Percentiles rank a stretch among this genome's conserved stretches.
phyloP scores from a whole-genome alignment of 92 coral and sea anemone genomes.

The Phenganax subtilis region DNA sequence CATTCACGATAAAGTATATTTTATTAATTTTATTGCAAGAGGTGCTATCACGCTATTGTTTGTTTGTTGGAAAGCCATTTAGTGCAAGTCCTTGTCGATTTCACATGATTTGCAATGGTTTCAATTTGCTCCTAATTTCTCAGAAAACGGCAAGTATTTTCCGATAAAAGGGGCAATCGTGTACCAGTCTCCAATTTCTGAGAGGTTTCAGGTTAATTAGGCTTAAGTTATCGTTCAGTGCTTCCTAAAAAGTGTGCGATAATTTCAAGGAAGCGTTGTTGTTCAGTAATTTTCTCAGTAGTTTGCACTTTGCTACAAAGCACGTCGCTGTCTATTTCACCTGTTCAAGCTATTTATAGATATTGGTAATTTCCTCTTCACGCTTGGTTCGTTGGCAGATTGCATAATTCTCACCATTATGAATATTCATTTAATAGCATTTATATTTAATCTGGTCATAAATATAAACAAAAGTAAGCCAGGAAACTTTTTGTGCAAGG shows the following conservation, averaged over 20 bases:
- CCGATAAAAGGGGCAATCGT: slow-evolving; percentile 3
- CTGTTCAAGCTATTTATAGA: slow-evolving; percentile 17
- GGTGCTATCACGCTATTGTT: neutral
- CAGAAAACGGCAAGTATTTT: neutral
- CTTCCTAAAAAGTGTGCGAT: neutral
- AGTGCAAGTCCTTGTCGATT: neutral
- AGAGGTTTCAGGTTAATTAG: neutral
- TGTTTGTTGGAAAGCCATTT: slow-evolving; percentile 12
- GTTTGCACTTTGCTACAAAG: neutral
- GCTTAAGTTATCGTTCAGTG: neutral
- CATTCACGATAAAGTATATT: too few species aligned
- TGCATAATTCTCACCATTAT: neutral
- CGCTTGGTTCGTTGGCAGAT: neutral
- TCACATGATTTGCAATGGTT: neutral
- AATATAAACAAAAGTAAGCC: too few species aligned
- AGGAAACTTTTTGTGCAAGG: too few species aligned
- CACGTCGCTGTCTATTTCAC: slow-evolving; percentile 9
- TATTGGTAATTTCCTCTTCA: slow-evolving; percentile 5
- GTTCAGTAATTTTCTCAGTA: neutral
- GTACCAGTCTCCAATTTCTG: neutral
- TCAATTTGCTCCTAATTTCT: neutral
- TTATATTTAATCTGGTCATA: neutral
- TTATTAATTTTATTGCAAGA: too few species aligned
- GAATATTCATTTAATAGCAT: neutral
- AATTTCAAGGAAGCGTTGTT: neutral